phyloP scores from a whole-genome alignment of 1,140 invertebrate genomes.

The Danaus plexippus region DNA sequence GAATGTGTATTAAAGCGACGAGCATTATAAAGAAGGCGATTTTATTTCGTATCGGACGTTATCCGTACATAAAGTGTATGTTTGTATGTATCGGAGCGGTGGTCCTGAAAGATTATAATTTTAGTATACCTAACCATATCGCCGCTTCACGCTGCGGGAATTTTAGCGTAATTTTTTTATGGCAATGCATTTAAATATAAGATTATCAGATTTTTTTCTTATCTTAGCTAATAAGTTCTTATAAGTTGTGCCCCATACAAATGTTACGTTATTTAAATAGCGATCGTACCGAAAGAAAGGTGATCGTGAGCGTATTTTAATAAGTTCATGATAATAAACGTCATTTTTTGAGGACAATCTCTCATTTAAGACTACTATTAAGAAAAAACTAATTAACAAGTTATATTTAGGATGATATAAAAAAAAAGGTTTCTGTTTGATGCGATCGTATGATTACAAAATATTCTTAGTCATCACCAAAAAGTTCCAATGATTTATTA shows the following conservation, averaged over 20 bases:
- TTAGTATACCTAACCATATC: conserved; percentile 42
- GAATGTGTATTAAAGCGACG: conserved; percentile 39
- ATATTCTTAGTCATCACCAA: too few species aligned
- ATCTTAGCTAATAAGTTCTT: conserved; percentile 33
- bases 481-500: too few species aligned
- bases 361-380: too few species aligned
- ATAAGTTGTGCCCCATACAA: conserved; percentile 24
- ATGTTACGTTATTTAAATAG: neutral
- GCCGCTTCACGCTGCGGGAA: conserved; percentile 48
- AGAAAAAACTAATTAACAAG: too few species aligned
- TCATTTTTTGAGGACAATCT: too few species aligned
- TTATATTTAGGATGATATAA: too few species aligned
- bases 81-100: conserved; percentile 52
- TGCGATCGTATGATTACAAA: too few species aligned
- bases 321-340: too few species aligned
- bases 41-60: conserved; percentile 45
- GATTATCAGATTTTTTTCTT: conserved; percentile 34
- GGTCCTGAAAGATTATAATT: conserved; percentile 44
- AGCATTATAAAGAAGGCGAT: conserved; percentile 53
- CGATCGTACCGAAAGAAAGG: too few species aligned
- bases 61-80: conserved; percentile 44
- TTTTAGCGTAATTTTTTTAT: conserved; percentile 40
- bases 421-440: too few species aligned
- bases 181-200: conserved; percentile 54
- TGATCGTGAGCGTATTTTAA: too few species aligned